phyloP scores from a whole-genome alignment of 2,113 vertebrate species.

The Neotragus pygmaeus region DNA sequence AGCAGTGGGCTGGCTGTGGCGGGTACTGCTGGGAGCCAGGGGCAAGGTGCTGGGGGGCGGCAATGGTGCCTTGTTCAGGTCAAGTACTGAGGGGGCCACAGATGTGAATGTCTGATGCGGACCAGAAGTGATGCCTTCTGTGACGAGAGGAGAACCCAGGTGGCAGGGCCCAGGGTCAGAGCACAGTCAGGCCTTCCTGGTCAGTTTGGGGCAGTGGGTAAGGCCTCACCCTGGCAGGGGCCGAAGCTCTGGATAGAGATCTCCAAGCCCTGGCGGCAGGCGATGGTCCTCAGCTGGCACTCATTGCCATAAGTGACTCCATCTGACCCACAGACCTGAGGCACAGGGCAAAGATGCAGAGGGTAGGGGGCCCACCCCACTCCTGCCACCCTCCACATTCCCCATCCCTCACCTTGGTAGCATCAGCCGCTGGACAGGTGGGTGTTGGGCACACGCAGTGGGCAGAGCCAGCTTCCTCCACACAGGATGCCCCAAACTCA shows the following conservation, averaged over 20 bases:
- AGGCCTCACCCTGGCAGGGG: conserved; percentile 91
- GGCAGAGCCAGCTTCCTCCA: conserved; percentile 85
- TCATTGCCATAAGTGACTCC: conserved; percentile 94
- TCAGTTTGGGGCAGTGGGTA: not conserved
- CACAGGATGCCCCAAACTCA: conserved; percentile 88
- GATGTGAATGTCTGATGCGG: conserved; percentile 51
- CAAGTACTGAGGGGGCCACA: conserved; percentile 30
- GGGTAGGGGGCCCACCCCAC: not conserved
- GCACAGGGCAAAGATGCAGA: not conserved
- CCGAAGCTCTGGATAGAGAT: conserved; percentile 87
- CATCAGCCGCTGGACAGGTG: conserved; percentile 85
- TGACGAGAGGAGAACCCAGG: conserved; percentile 20
- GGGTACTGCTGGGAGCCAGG: conserved; percentile 38
- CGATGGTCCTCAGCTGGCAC: conserved; percentile 96
- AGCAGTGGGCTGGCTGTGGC: conserved; percentile 39
- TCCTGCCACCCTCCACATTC: accelerated
- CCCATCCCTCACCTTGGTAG: conserved; percentile 86
- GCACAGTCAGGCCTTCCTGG: not conserved
- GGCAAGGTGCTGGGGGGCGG: conserved; percentile 43
- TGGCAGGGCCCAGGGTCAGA: not conserved
- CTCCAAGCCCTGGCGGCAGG: conserved; percentile 90
- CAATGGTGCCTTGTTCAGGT: not conserved
- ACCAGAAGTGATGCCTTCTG: conserved; percentile 83
- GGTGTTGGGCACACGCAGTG: conserved; percentile 91
- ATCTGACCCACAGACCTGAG: conserved; percentile 96